Base-by-base conservation (phyloP, 2,888 invertebrate genomes). In the Microplitis manilae region DNA sequence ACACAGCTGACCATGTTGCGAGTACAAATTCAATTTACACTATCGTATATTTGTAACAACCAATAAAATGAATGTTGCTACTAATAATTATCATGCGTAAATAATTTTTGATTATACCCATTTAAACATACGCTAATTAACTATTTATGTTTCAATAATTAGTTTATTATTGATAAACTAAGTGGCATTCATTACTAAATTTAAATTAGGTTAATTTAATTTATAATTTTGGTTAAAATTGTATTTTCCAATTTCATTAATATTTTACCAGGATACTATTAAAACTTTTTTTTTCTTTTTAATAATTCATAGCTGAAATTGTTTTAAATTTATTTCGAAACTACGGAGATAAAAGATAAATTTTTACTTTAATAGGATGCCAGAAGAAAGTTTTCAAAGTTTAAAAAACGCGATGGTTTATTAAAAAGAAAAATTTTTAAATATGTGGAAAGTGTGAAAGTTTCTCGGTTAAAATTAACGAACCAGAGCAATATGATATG, bases 401-500 rank as follows among this genome's bases (percentile, higher is more conserved):
- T 30, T 30, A 30, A 30, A 30, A 30, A 30, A 30, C 30, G 30
- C 30, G 30, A 30, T 30, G 30, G 30, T 30, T 30, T 30, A 30
- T 30, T 30, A 30, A 30, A 2, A 30, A 60, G 2, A 60, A 60
- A 60, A 60, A 60, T 60, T 17, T 64, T 8, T 64, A 20, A 65
- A 82, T 79, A 79, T 81, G 79, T 81, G 80, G 79, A 70, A 73
- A 79, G 80, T 81, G 83, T 76, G 76, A 77, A 79, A 71, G 78
- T 87, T 87, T 87, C 86, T 80, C 85, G 81, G 77, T 80, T 82
- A 78, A 81, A 81, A 82, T 84, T 85, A 86, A 81, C 85, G 81
- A 80, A 85, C 81, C 85, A 84, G 82, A 81, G 80, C 85, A 82
- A 83, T 80, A 84, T 30, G 59, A 59, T 59, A n/a, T 59, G 59